Conservation (phyloP, 2,797 vertebrate genomes). For the Enteromius radiatus region DNA sequence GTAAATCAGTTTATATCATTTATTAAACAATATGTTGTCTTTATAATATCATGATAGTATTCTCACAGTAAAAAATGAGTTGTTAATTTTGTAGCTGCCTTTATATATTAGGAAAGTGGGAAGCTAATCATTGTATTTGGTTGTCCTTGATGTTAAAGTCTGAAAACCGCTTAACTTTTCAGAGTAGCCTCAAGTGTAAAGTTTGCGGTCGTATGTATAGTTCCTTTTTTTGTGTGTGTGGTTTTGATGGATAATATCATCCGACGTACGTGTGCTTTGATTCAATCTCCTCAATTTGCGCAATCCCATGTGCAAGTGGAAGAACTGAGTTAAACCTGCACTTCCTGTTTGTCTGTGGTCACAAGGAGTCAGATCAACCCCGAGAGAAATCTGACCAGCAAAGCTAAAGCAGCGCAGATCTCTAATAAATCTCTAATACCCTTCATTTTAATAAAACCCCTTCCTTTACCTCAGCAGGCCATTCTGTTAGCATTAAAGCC, state of each 20-base stretch:
- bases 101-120: background rate
- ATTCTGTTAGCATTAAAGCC: slow-evolving; percentile 26
- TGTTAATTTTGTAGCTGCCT: background rate
- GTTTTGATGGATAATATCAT: slow-evolving; percentile 63
- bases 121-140: background rate
- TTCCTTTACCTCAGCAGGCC: slow-evolving; percentile 4
- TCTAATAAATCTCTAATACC: background rate
- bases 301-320: slow-evolving; percentile 57
- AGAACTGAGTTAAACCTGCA: slow-evolving; percentile 63
- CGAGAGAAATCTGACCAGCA: slow-evolving; percentile 13
- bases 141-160: background rate
- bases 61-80: background rate
- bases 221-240: slow-evolving; percentile 57
- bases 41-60: background rate
- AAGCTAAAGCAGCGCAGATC: background rate
- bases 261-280: slow-evolving; percentile 66
- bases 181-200: background rate
- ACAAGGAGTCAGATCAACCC: slow-evolving; percentile 13
- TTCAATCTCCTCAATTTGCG: slow-evolving; percentile 62
- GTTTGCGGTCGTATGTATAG: slow-evolving; percentile 25
- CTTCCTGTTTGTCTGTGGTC: slow-evolving; percentile 61
- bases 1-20: background rate
- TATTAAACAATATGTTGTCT: background rate
- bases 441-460: slow-evolving; percentile 23
- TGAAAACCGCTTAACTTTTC: background rate